phyloP scores from a whole-genome alignment of 2,113 vertebrate genomes.

The Oceanites oceanicus region DNA sequence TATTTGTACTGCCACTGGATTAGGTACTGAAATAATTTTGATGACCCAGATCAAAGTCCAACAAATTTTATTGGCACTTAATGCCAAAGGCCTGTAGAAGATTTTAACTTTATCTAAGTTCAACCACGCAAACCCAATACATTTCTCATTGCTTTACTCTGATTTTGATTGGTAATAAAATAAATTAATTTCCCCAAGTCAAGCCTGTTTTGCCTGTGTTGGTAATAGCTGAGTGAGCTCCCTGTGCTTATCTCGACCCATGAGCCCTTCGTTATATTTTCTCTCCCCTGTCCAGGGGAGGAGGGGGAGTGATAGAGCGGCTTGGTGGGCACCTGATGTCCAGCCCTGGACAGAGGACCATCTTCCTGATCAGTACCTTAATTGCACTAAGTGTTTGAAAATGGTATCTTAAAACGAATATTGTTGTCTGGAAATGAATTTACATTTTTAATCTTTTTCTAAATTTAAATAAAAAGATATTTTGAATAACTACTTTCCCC shows the following conservation, averaged over 20 bases:
- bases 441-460: neutral
- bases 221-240: neutral
- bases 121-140: neutral
- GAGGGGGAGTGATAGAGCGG: accelerated
- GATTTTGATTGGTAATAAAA: neutral
- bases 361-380: neutral
- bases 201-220: neutral
- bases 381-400: neutral
- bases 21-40: neutral
- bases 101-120: neutral
- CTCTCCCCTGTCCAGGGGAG: neutral
- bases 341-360: neutral
- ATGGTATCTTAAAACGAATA: neutral
- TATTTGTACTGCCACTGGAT: neutral
- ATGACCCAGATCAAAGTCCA: neutral
- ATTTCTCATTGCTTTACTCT: neutral
- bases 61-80: neutral
- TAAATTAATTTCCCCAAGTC: neutral
- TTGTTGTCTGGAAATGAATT: neutral
- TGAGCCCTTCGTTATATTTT: neutral
- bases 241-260: neutral
- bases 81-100: neutral
- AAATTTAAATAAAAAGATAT: neutral
- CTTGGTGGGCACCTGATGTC: neutral
- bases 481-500: neutral